Evolutionary conservation across 2,113 vertebrate species (phyloP).

Genomic region (Eleginops maclovinus): DNA sequence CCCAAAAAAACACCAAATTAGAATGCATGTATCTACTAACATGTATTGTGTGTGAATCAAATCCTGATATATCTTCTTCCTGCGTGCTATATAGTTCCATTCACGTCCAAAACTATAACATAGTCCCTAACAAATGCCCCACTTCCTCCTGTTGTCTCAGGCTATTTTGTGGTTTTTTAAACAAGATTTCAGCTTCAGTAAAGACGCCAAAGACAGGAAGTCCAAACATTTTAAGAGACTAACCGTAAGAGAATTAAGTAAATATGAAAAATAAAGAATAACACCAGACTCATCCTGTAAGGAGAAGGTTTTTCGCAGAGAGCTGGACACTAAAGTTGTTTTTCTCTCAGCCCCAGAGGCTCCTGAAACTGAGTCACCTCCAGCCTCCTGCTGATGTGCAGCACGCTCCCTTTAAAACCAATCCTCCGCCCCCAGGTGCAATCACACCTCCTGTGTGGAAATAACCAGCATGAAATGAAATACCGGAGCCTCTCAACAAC

Average conservation of each 20-base stretch:
- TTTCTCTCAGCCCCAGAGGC: not conserved
- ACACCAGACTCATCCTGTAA: not conserved
- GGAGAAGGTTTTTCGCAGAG: not conserved
- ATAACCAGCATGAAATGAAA: not conserved
- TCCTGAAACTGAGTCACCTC: not conserved
- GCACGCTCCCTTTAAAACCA: not conserved
- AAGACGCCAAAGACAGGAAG: too few relatives aligned
- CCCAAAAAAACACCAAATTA: not conserved
- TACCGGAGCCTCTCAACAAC: not conserved
- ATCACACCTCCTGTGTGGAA: too few relatives aligned
- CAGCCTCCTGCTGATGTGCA: not conserved
- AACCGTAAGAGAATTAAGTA: not conserved
- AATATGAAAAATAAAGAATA: not conserved
- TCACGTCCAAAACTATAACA: too few relatives aligned
- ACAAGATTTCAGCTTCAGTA: too few relatives aligned
- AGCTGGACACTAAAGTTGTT: not conserved
- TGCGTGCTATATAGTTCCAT: too few relatives aligned
- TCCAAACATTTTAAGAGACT: too few relatives aligned
- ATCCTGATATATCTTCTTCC: not conserved
- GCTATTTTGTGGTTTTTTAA: too few relatives aligned
- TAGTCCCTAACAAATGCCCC: too few relatives aligned
- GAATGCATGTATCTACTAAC: not conserved
- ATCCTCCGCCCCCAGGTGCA: not conserved
- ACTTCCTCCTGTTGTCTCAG: too few relatives aligned
- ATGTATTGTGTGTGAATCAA: not conserved